Conservation (phyloP, 30 jellyfish, hydroid and myxozoan species). For the Aurelia sp. region DNA sequence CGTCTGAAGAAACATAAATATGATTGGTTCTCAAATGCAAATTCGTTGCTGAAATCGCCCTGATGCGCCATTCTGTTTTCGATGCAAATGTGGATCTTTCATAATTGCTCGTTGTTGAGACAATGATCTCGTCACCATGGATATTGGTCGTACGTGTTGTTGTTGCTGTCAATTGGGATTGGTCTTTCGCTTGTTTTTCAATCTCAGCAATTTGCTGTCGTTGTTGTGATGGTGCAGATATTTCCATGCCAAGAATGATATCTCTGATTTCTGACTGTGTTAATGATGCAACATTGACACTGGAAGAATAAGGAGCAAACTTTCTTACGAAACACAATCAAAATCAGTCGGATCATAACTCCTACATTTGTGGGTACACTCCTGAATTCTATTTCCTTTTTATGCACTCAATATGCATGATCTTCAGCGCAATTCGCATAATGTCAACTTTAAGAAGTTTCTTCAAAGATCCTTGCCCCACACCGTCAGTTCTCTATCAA, state of each 20-base stretch:
- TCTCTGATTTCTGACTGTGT: constrained; percentile 99
- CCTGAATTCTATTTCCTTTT: no score
- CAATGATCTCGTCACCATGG: constrained; percentile 99
- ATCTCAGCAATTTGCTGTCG: constrained; percentile 99
- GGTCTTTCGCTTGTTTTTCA: constrained; percentile 99
- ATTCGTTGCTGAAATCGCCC: constrained; percentile 99
- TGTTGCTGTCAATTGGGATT: constrained; percentile 99
- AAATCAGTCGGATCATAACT: not conserved
- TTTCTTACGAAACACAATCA: not conserved
- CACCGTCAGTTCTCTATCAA: no score
- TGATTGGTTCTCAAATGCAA: constrained; percentile 98
- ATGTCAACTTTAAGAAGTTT: no score
- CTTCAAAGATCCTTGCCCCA: no score
- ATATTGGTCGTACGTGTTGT: constrained; percentile 98
- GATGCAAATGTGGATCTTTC: constrained; percentile 99
- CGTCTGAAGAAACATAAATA: constrained; percentile 98
- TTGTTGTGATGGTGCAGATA: constrained; percentile 99
- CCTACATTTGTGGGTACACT: no score
- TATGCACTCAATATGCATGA: no score
- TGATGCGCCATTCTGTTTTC: constrained; percentile 99
- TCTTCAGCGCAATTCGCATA: no score
- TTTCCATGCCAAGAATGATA: constrained; percentile 99
- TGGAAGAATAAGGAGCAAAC: not conserved
- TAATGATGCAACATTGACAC: constrained; percentile 99
- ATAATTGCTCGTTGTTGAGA: constrained; percentile 96